Evolutionary conservation across 2,113 vertebrate species (phyloP), one percentile per base, ranked within the genome.

Genomic region (Calcarius ornatus): DNA sequence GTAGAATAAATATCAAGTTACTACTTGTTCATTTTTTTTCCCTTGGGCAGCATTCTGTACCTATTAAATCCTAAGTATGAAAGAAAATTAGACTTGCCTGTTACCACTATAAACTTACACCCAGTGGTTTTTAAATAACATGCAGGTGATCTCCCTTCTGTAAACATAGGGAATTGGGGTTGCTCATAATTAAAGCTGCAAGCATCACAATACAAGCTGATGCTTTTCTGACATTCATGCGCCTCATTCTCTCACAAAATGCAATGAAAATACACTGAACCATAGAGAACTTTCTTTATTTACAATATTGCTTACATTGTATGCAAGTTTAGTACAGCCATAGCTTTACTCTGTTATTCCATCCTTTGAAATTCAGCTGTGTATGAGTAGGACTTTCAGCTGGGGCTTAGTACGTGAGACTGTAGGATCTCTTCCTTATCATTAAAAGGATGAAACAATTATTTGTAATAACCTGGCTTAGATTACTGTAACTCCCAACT

Each of bases 71-170:
- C 95, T 92, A 96, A 96, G 87, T 96, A 97, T 97, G 95, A 96
- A 98, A 96, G 97, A 97, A 97, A 97, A 98, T 97, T 96, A 98
- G 78, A 92, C 97, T 97, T 97, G 96, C 95, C 92, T 97, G 96
- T 97, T 98, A 95, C 96, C 97, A 96, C 87, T 97, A 94, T 97
- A 97, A 97, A 94, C 94, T 97, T 97, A 96, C 94, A 97, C 92
- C 92, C 87, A 96, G 95, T 92, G 90, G 88, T 98, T 97, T 97
- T 85, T 69, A 97, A 97, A 97, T 95, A 96, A 93, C 79, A 42
- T 91, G 91, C 92, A 95, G 95, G 90, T 97, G 82, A 95, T 88
- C 94, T 96, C 95, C 96, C 90, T 96, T 97, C 94, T 97, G 91
- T 97, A 97, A 98, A 97, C 94, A 94, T 0, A 89, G 92, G 92